Percentiles rank a stretch among this genome's conserved stretches.
Conservation (phyloP, 2,113 vertebrate genomes). For the Oryzias melastigma region DNA sequence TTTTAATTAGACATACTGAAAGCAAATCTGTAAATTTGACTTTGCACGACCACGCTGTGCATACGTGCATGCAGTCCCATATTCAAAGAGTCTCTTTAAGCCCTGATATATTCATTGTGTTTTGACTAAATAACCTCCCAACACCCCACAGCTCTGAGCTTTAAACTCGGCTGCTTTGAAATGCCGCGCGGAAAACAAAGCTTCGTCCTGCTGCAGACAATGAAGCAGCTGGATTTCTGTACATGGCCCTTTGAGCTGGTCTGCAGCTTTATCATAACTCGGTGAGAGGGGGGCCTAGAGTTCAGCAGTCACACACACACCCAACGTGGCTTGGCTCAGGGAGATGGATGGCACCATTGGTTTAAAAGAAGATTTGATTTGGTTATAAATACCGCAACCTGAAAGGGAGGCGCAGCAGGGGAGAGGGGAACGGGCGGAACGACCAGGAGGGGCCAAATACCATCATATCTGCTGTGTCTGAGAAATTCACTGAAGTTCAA, state of each 20-base stretch:
- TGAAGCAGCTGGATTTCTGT: constrained; percentile 78
- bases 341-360: constrained; percentile 61
- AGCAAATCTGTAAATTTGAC: constrained; percentile 15
- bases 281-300: constrained; percentile 51
- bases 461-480: constrained; percentile 25
- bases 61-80: constrained; percentile 31
- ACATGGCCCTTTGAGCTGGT: constrained; percentile 72
- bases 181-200: constrained; percentile 64
- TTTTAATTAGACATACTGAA: too few relatives aligned
- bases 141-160: constrained; percentile 18
- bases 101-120: constrained; percentile 50
- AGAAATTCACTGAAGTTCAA: neutral
- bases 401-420: constrained; percentile 68
- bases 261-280: constrained; percentile 79
- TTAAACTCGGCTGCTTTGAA: constrained; percentile 70
- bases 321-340: constrained; percentile 27
- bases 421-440: constrained; percentile 44
- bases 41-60: constrained; percentile 12
- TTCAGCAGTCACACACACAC: constrained; percentile 35
- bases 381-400: constrained; percentile 74
- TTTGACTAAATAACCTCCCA: constrained; percentile 15
- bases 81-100: constrained; percentile 33
- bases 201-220: constrained; percentile 60
- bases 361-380: constrained; percentile 82
- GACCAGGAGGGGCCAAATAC: constrained; percentile 36